Percentiles rank a stretch among this genome's conserved stretches.
These are phyloP conservation scores for Malurus cyaneus DNA, from an alignment of 2,113 vertebrate genomes.

Conservation along the genomic window DNA sequence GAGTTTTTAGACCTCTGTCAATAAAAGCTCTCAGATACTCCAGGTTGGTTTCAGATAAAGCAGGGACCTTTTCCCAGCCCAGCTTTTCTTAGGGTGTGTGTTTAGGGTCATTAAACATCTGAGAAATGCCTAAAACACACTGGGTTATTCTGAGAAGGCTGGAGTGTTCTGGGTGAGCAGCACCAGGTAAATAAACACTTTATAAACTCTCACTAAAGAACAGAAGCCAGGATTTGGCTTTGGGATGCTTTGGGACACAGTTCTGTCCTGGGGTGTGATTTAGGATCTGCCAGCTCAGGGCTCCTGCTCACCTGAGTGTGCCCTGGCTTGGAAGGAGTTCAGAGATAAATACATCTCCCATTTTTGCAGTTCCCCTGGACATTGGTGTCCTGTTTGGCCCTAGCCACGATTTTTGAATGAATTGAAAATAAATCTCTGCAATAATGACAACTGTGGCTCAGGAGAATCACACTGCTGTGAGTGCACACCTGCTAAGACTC, in stretches of 20 bases:
- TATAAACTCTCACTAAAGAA: neutral
- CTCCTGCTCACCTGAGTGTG: neutral
- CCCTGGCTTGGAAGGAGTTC: neutral
- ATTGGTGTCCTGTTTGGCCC: neutral
- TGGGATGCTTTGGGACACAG: neutral
- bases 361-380: neutral
- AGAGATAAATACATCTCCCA: neutral
- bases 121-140: neutral
- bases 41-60: neutral
- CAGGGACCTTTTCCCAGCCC: neutral
- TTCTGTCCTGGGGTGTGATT: neutral
- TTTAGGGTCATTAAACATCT: neutral
- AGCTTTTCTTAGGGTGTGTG: neutral
- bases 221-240: neutral
- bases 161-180: neutral
- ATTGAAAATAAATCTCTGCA: neutral
- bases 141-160: neutral
- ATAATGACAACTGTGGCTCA: neutral
- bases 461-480: neutral
- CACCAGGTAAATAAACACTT: neutral
- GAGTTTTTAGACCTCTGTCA: neutral
- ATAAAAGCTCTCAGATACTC: neutral
- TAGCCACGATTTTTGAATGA: neutral
- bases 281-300: rapidly evolving
- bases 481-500: neutral